A percentile compares a stretch with the other conserved stretches of the same genome.
Conservation (phyloP, 2,888 invertebrate species). For the Sceliomorpha sp. region DNA sequence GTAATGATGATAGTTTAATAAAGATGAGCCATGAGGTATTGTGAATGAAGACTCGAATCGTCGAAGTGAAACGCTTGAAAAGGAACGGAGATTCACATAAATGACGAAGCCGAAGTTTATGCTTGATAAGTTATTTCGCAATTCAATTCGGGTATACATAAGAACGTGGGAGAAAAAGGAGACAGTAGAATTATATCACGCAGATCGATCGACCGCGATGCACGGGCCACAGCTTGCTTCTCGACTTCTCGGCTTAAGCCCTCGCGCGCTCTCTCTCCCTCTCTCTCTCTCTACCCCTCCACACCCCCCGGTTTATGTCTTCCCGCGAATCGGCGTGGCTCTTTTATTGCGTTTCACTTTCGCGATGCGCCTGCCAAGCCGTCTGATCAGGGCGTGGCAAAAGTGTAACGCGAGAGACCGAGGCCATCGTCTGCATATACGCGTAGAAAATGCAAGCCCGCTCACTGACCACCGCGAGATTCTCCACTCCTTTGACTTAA, state of each 20-base stretch:
- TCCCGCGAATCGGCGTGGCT: slow-evolving; percentile 63
- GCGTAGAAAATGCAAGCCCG: slow-evolving; percentile 27
- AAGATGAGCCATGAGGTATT: no score
- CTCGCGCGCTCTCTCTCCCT: no score
- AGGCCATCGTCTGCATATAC: slow-evolving; percentile 45
- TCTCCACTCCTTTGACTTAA: slow-evolving; percentile 26
- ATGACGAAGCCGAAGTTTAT: slow-evolving; percentile 21
- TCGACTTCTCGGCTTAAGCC: no score
- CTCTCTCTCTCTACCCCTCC: no score
- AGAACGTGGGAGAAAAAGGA: slow-evolving; percentile 55
- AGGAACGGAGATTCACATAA: slow-evolving; percentile 8
- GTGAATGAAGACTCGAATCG: no score
- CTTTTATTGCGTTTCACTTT: slow-evolving; percentile 80
- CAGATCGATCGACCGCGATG: slow-evolving; percentile 55
- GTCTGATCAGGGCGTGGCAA: slow-evolving; percentile 78
- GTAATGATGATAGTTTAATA: no score
- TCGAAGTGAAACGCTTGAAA: no score
- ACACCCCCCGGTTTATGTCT: no score
- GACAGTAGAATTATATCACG: slow-evolving; percentile 49
- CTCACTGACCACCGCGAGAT: slow-evolving; percentile 29
- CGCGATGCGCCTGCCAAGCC: slow-evolving; percentile 77
- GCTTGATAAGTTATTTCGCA: slow-evolving; percentile 42
- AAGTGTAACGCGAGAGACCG: slow-evolving; percentile 77
- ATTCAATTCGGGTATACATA: slow-evolving; percentile 48
- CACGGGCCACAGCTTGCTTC: slow-evolving; percentile 50